phyloP scores from a whole-genome alignment of 2,113 vertebrate genomes.

The Microcebus lehilahytsara region DNA sequence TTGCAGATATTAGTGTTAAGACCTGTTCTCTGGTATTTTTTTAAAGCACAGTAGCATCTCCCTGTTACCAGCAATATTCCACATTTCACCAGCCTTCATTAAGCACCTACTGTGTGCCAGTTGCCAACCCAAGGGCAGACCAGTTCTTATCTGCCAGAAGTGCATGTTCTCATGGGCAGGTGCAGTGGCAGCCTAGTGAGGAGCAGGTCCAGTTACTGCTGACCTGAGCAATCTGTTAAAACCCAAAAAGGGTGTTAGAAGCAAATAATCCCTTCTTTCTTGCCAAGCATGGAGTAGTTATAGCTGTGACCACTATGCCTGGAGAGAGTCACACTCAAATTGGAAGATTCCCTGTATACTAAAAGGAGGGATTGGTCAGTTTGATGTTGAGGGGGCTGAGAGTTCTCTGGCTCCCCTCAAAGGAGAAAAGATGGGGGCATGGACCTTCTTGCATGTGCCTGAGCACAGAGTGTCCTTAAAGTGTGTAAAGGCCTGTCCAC shows the following conservation, averaged over 20 bases:
- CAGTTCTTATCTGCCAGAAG: background rate
- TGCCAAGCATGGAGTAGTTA: background rate
- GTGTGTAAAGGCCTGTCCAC: background rate
- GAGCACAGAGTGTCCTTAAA: background rate
- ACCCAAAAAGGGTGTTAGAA: background rate
- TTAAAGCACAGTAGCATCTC: background rate
- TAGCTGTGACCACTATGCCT: background rate
- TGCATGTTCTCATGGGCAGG: background rate
- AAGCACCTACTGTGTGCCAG: background rate
- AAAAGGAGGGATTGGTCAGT: background rate
- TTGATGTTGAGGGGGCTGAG: background rate
- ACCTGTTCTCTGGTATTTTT: background rate
- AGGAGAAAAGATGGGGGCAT: background rate
- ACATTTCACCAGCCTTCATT: background rate
- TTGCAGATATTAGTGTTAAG: background rate
- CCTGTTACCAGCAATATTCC: background rate
- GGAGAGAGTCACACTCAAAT: background rate
- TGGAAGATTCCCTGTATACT: background rate
- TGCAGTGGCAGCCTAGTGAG: background rate
- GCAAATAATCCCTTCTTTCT: background rate
- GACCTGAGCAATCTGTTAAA: background rate
- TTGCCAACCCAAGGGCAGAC: background rate
- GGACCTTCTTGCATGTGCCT: background rate
- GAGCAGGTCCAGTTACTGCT: background rate
- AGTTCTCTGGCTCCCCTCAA: background rate